Percentiles rank a stretch among this genome's conserved stretches.
These are phyloP conservation scores for Gasteruption jaculator DNA, from an alignment of 2,888 invertebrate genomes.

Conservation along the genomic window DNA sequence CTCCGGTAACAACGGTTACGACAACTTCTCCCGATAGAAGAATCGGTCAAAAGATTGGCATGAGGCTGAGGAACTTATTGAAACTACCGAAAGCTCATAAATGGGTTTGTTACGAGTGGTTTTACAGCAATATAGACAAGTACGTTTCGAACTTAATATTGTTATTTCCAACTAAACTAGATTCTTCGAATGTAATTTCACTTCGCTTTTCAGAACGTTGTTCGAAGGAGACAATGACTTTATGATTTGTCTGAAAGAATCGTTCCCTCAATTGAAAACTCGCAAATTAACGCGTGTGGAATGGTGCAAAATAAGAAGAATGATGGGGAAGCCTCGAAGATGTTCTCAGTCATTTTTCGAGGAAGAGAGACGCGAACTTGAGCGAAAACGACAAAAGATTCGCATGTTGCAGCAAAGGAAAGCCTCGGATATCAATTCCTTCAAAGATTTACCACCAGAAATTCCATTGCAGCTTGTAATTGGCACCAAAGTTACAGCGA, in stretches of 20 bases:
- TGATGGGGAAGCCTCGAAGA: conserved; percentile 96
- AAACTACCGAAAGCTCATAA: conserved; percentile 98
- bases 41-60: conserved; percentile 84
- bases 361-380: conserved; percentile 88
- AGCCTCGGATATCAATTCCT: conserved; percentile 67
- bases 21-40: conserved; percentile 75
- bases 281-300: conserved; percentile 81
- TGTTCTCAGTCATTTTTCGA: conserved; percentile 93
- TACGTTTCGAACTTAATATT: conserved; percentile 52
- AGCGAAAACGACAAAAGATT: conserved; percentile 86
- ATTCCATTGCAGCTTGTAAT: conserved; percentile 92
- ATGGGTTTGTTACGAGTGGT: conserved; percentile 99
- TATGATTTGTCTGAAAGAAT: conserved; percentile 85
- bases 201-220: conserved; percentile 67
- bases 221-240: conserved; percentile 98
- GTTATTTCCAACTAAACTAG: conserved; percentile 3
- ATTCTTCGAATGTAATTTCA: conserved; percentile 7
- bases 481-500: conserved; percentile 89
- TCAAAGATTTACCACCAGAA: conserved; percentile 88
- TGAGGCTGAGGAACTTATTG: conserved; percentile 83
- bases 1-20: no score
- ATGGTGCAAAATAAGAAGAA: conserved; percentile 91
- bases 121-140: conserved; percentile 96
- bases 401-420: conserved; percentile 90
- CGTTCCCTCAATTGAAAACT: conserved; percentile 88